Base-by-base conservation (phyloP, 2,797 vertebrate genomes). In the Xiphophorus birchmanni region DNA sequence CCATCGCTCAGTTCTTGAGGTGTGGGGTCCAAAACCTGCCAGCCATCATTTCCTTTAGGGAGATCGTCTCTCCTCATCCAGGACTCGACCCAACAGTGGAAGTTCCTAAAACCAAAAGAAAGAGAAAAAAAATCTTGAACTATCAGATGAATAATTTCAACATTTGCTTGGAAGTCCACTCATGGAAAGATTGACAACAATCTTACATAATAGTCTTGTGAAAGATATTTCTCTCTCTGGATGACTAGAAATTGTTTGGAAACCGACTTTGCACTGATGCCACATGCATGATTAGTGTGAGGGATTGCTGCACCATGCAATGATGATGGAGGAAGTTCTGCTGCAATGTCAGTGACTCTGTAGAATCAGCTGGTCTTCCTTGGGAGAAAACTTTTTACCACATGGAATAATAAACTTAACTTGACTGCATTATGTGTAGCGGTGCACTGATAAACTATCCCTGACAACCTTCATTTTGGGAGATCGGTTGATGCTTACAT, bases 11-110 rank as follows among this genome's bases (percentile, higher is more conserved):
- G 92, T 89, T 99, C 98, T 77, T 99, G 98, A 2, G 98, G 98
- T 8, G 98, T 99, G 40, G 98, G 96, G 77, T 99, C 98, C 90
- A 99, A 87, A 84, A 98, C 92, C 93, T 99, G 98, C 98, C 98
- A 99, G 76, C 98, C 98, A 12, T 91, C 92, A 82, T 97, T 97
- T 0, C 94, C 94, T 45, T 94, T 13, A 0, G 95, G 94, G 58
- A 99, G 93, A 91, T 99, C 98, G 0, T 88, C 87, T 52, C 98
- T 96, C 42, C 77, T 94, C 94, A 99, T 99, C 97, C 98, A 99
- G 67, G 95, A 95, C 94, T 99, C 98, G 3, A 98, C 96, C 98
- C 98, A 99, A 80, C 97, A 98, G 1, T 99, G 98, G 94, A 97
- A 99, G 91, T 99, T 99, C 98, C 98, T 99, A 26, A 76, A 79